Base-by-base conservation (phyloP, 2,113 vertebrate genomes). In the Tringa solitaria region DNA sequence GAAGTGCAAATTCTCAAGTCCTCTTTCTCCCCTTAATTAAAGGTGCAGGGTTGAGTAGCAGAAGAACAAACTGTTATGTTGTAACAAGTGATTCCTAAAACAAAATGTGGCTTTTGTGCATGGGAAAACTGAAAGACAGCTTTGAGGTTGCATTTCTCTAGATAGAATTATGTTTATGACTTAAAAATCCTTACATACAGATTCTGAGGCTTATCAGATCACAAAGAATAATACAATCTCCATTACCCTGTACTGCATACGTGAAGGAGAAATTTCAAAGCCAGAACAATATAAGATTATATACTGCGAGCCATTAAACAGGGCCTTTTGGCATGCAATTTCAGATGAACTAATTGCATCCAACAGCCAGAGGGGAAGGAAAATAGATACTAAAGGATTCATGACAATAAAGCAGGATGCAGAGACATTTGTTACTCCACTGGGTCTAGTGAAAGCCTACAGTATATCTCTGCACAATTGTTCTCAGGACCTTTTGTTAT, bases 401-500 rank as follows among this genome's bases (percentile, higher is more conserved):
- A 74, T 59, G 83, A 43, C 67, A 86, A 48, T 50, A 88, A 75
- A 91, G 50, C 18, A 77, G 37, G 74, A 74, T 80, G 6, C 23
- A 80, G 79, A 83, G n/a, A 26, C 43, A 61, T 95, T 91, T 95
- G 76, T 84, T 75, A 39, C 57, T 84, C 69, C 54, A 13, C 45
- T 41, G 43, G 56, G 83, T 69, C 85, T 79, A 81, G 65, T 46
- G 59, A 94, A 95, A 74, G 13, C 19, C 61, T 83, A 63, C 54
- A 92, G 48, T 32, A 22, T 43, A 57, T 83, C 35, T 73, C 83
- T 72, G 60, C 51, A 90, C 41, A 81, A 37, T 91, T 83, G 78
- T 90, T 89, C 94, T 93, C 94, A 94, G 53, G 79, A 89, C 64
- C 57, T 96, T 96, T 87, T 35, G 53, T 39, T 96, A 73, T 93